Percentiles rank a stretch among this genome's conserved stretches.
Conservation (phyloP, 2,113 vertebrate genomes). For the Telmatochromis sp. region DNA sequence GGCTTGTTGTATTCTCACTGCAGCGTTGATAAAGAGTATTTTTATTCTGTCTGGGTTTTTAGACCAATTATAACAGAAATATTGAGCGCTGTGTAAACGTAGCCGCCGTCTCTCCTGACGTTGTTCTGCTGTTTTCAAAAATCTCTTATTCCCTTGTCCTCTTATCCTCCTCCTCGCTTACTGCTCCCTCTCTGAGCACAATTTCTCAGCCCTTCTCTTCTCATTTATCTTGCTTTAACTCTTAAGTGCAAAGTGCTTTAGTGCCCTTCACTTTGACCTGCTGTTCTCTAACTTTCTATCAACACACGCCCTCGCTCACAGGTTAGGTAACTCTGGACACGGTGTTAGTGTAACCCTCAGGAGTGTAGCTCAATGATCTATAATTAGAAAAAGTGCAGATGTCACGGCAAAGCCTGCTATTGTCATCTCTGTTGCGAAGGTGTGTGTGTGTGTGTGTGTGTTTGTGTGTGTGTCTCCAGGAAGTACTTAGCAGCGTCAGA, state of each 20-base stretch:
- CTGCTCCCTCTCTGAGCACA: background rate
- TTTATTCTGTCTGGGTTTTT: background rate
- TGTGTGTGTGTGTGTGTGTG: background rate
- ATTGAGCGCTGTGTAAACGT: background rate
- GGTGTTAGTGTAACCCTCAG: background rate
- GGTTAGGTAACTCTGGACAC: background rate
- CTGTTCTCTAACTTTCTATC: background rate
- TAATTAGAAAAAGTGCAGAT: background rate
- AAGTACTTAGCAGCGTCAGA: conserved; percentile 22
- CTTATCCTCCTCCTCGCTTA: background rate
- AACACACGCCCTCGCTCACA: background rate
- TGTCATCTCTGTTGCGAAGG: background rate
- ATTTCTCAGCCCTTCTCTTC: background rate
- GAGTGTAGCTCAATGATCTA: background rate
- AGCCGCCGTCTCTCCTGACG: background rate
- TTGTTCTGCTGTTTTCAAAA: background rate
- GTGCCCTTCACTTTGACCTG: background rate
- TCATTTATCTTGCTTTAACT: background rate
- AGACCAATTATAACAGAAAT: background rate
- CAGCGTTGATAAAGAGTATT: background rate
- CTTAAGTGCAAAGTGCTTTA: background rate
- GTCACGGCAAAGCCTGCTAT: background rate
- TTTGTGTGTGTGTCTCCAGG: background rate
- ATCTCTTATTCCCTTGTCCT: background rate
- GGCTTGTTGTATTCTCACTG: background rate